phyloP scores from a whole-genome alignment of 2,797 vertebrate species.

The Hylomyscus alleni region DNA sequence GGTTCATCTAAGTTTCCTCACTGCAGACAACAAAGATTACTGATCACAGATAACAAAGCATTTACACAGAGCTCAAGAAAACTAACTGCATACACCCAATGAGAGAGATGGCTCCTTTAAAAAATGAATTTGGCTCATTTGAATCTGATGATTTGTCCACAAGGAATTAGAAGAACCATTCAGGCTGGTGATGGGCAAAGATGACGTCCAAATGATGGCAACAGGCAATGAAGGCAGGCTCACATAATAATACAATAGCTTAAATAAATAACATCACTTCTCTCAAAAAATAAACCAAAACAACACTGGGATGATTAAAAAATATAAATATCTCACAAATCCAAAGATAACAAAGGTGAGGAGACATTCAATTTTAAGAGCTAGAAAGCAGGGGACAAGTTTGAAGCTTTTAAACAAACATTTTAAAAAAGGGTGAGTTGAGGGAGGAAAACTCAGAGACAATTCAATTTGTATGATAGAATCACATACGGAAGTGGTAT shows the following conservation, averaged over 20 bases:
- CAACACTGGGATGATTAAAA: neutral
- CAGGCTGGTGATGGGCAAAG: too few relatives aligned
- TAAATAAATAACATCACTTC: neutral
- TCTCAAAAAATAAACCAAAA: neutral
- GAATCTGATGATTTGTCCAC: neutral
- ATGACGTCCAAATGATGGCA: neutral
- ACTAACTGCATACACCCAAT: neutral
- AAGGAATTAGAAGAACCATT: neutral
- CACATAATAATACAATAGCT: neutral
- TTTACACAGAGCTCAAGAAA: neutral
- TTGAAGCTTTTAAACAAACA: neutral
- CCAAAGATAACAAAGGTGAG: conserved; percentile 6
- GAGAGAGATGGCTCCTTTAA: neutral
- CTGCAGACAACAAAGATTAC: neutral
- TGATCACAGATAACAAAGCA: conserved; percentile 4
- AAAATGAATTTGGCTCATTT: neutral
- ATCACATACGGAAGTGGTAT: neutral
- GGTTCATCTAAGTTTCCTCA: neutral
- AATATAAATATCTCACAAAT: neutral
- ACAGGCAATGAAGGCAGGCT: neutral
- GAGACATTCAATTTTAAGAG: conserved; percentile 40
- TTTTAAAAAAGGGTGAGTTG: neutral
- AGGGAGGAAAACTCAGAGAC: conserved; percentile 18
- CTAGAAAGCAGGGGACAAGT: neutral
- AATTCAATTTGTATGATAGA: neutral